Base-by-base conservation (phyloP, 1,140 invertebrate species). In the Drosophila tsacasi region DNA sequence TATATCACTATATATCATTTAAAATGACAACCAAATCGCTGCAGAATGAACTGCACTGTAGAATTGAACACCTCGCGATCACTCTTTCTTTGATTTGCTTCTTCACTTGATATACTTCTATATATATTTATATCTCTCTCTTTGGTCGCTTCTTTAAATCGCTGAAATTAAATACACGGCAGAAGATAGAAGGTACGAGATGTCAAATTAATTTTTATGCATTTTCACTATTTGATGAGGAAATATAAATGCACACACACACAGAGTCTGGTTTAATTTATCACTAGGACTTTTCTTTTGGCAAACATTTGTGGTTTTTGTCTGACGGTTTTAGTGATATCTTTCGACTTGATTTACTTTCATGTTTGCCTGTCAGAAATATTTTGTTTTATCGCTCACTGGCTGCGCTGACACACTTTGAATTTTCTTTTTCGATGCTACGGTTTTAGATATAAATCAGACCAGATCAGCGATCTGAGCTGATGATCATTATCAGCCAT, bases 1-100 rank as follows among this genome's bases (percentile, higher is more conserved):
- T 92, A 86, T 92, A 93, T 85, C 79, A 92, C 87, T 92, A 91
- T 92, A 87, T 82, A 81, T 85, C 91, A 92, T 92, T 92, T 79
- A 92, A 90, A 92, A 92, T 92, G 80, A 86, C 82, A 90, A 90
- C 81, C 82, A 90, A 90, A 90, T 91, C 81, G 75, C 30, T 81
- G 82, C 86, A 90, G 86, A 80, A 67, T 69, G 74, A 86, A 90
- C 86, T 90, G 85, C 85, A 90, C 81, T 80, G 37, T 73, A 84
- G 75, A 84, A 79, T 64, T 62, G 59, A 80, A 90, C 85, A 90
- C 85, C 81, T 90, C 85, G 79, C 68, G 75, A 90, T 90, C 85
- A 90, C 85, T 90, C 74, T 68, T 74, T 57, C 82, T 79, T 83
- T 78, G 82, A 90, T 90, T 90, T 90, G 85, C 85, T 90, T 90